Conservation (phyloP, 2,113 vertebrate species). For the Amblyornis subalaris region DNA sequence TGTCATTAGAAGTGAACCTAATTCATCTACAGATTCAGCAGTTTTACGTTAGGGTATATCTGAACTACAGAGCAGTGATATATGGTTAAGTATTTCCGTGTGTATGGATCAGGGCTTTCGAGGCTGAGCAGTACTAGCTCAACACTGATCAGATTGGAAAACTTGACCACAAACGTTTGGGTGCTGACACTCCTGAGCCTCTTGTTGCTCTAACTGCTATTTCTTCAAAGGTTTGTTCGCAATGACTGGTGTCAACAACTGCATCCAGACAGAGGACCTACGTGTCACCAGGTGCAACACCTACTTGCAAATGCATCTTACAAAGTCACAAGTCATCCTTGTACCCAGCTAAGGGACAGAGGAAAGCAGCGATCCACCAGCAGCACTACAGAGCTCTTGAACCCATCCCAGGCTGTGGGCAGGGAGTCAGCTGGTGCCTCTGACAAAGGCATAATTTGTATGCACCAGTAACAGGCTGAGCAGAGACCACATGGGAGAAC, state of each 20-base stretch:
- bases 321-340: neutral
- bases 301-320: neutral
- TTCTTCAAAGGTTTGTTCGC: neutral
- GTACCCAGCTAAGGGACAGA: neutral
- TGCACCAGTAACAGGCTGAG: neutral
- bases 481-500: neutral
- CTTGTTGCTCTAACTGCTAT: neutral
- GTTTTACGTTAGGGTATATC: neutral
- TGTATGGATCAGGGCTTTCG: neutral
- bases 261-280: neutral
- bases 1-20: neutral
- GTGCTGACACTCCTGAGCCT: neutral
- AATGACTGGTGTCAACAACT: neutral
- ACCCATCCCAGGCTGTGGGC: rapidly evolving
- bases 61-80: neutral
- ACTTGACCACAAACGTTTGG: neutral
- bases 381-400: neutral
- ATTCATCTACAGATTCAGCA: neutral
- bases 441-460: rapidly evolving
- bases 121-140: neutral
- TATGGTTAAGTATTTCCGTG: neutral
- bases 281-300: neutral
- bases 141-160: neutral
- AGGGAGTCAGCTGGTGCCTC: neutral
- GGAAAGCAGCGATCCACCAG: neutral